Evolutionary conservation across 2,888 invertebrate species (phyloP).

Genomic region (Hyppa rectilinea): DNA sequence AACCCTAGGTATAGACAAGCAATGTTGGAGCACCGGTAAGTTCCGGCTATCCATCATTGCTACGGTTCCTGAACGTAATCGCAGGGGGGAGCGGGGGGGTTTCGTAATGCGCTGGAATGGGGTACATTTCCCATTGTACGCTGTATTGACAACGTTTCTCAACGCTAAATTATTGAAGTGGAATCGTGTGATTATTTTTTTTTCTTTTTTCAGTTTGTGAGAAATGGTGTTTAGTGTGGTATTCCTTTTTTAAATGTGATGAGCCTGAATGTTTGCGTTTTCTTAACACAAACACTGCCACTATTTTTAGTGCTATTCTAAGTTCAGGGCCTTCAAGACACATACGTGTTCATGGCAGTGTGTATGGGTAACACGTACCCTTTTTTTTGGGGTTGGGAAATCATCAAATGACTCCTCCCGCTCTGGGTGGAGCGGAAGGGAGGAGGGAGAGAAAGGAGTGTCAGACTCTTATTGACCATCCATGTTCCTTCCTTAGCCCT

Average conservation of each 20-base stretch:
- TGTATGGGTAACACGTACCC: no score
- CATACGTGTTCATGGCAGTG: no score
- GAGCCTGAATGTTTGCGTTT: not conserved
- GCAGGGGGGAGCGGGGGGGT: constrained; percentile 61
- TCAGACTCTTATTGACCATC: no score
- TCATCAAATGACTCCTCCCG: no score
- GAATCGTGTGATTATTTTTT: constrained; percentile 45
- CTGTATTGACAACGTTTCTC: constrained; percentile 59
- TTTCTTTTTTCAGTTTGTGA: constrained; percentile 8
- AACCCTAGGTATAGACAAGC: constrained; percentile 61
- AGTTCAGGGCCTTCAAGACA: no score
- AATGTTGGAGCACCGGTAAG: constrained; percentile 66
- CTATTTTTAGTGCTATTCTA: no score
- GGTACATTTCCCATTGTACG: constrained; percentile 61
- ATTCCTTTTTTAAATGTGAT: constrained; percentile 4
- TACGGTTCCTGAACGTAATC: constrained; percentile 82
- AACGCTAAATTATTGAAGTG: constrained; percentile 60
- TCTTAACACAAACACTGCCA: no score
- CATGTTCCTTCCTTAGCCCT: no score
- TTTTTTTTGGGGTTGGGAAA: no score
- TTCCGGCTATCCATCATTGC: constrained; percentile 85
- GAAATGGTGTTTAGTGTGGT: constrained; percentile 2
- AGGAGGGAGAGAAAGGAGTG: no score
- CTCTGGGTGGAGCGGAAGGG: no score
- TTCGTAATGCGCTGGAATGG: constrained; percentile 66